Base-by-base conservation (phyloP, 2,888 invertebrate species). In the Antheraea yamamai region DNA sequence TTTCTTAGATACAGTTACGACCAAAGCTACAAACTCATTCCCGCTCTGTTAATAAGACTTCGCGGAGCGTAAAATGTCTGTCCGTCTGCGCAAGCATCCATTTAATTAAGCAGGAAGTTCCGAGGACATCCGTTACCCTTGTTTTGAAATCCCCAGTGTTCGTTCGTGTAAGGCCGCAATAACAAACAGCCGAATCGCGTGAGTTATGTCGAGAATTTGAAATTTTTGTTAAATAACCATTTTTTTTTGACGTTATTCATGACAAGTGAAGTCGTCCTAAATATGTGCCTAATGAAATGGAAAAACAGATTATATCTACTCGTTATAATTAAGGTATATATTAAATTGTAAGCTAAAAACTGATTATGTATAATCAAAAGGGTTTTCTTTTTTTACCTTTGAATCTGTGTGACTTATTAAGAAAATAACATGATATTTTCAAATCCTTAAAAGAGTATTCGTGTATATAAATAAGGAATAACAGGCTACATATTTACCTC, bases 31-130 rank as follows among this genome's bases (percentile, higher is more conserved):
- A 64, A 64, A 64, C 76, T 76, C 30, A 30, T 72, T 72, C 47
- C 72, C 47, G 30, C 72, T 76, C 78, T 78, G 80, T 79, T 83
- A 85, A 83, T 86, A 88, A 85, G 83, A 80, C 80, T 80, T 82
- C 74, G 79, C 76, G 81, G 79, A 79, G 80, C 81, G 85, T 82
- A 86, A 86, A 88, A 86, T 81, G 85, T 84, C 81, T 81, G 83
- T 85, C 78, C 81, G 82, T 82, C 81, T 84, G 79, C 79, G 82
- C 83, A 89, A 88, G 88, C 87, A 88, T 82, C 79, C 84, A 87
- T 88, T 89, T 90, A 89, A 91, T 91, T 91, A 89, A 88, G 84
- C 84, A 85, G 88, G 87, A 88, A 90, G 87, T 89, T 87, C 80
- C 85, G 84, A 87, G 88, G 88, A 84, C 87, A 83, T 82, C 76